Evolutionary conservation across 2,888 invertebrate genomes (phyloP), one percentile per base, ranked within the genome.

Genomic region (Chymomyza caudatula): DNA sequence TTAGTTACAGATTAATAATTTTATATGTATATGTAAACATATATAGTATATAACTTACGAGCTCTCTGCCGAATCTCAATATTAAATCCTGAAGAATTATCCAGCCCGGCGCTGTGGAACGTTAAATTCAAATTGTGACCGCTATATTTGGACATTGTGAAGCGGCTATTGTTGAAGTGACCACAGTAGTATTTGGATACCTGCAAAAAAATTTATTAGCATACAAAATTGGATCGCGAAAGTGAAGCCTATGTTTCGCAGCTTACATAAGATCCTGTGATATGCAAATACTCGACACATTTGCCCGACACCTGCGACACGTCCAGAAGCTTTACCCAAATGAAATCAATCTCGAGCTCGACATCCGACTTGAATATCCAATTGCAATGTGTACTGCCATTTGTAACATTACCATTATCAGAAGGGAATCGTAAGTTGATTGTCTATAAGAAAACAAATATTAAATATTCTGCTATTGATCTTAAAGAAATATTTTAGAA

Each of bases 261-360:
- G 62, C 77, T 80, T 74, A 88, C 89, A 25, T 56, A 43, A 0
- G 6, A 1, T 0, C 57, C 66, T 0, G 63, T 55, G 0, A 89
- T 13, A 0, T 63, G 62, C 3, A 90, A 22, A 60, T 87, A 90
- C 23, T 90, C 89, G 47, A 73, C 56, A 65, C 90, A 90, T 63
- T 87, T 86, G 0, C 87, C 87, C 2, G 88, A 88, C 2, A 67
- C 47, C 44, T 87, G 81, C 0, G 91, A 87, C 0, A 71, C 61
- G 23, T 80, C 89, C 53, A 91, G 90, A 22, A 94, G 84, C 56
- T 93, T 92, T 43, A 95, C 88, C 43, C 92, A 91, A 2, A 91
- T 85, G 56, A 95, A 92, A 47, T 90, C 90, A 2, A 95, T 71
- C 49, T 91, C 84, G 54, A 82, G 74, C 0, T 79, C 62, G 2